phyloP scores from a whole-genome alignment of 2,888 invertebrate genomes.

The Drosophila mettleri region DNA sequence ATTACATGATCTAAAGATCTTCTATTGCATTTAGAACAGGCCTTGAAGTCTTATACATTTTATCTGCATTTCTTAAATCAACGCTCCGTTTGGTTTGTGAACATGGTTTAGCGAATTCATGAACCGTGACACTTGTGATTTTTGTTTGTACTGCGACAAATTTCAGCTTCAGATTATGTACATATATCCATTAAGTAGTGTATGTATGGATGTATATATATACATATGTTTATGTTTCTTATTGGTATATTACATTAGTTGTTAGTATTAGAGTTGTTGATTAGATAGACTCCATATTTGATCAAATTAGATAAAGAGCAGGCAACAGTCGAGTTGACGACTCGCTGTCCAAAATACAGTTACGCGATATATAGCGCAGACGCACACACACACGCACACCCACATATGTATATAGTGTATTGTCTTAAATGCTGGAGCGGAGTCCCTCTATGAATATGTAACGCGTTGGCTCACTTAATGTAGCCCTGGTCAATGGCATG shows the following conservation, averaged over 20 bases:
- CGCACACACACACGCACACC: neutral
- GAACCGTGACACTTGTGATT: neutral
- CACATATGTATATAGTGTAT: neutral
- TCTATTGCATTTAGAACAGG: too few relatives aligned
- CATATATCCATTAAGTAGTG: neutral
- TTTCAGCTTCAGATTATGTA: neutral
- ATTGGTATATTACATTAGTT: slow-evolving; percentile 10
- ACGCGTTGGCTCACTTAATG: slow-evolving; percentile 65
- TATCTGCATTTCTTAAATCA: neutral
- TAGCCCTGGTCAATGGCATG: slow-evolving; percentile 88
- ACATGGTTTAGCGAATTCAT: neutral
- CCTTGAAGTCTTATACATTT: neutral
- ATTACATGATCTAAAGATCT: too few relatives aligned
- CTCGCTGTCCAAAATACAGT: slow-evolving; percentile 11
- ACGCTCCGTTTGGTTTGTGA: neutral
- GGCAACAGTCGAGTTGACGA: neutral
- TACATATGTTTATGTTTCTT: slow-evolving; percentile 1
- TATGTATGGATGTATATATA: neutral
- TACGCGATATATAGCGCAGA: neutral
- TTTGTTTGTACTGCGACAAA: neutral
- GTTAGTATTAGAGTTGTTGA: slow-evolving; percentile 12
- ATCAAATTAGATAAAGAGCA: slow-evolving; percentile 7
- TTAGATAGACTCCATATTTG: slow-evolving; percentile 19
- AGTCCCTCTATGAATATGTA: neutral
- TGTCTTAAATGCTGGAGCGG: slow-evolving; percentile 3